Percentiles rank a stretch among this genome's conserved stretches.
Conservation (phyloP, 1,140 invertebrate genomes). For the Drosophila lacertosa region DNA sequence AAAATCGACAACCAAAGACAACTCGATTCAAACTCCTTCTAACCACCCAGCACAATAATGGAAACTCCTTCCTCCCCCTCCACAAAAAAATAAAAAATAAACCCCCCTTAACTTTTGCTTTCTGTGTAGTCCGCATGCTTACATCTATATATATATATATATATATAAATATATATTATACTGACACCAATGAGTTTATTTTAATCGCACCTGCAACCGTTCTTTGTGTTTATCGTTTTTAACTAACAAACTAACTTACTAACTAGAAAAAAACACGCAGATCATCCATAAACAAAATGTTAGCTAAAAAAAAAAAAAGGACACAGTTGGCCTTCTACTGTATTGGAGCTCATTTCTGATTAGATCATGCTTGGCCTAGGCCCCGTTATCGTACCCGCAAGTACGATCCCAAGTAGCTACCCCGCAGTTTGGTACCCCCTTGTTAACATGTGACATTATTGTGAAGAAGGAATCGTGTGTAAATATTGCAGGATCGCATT, state of each 20-base stretch:
- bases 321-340: conserved; percentile 5
- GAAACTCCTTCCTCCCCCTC: no score
- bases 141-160: neutral
- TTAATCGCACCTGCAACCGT: conserved; percentile 37
- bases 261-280: conserved; percentile 21
- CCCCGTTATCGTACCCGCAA: neutral
- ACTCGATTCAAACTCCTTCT: conserved; percentile 30
- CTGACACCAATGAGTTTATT: conserved; percentile 10
- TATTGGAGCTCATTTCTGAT: conserved; percentile 12
- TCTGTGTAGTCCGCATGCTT: conserved; percentile 42
- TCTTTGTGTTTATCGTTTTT: conserved; percentile 12
- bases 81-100: no score
- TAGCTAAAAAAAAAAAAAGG: neutral
- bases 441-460: conserved; percentile 7
- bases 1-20: conserved; percentile 76
- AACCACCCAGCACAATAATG: no score
- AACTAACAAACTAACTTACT: conserved; percentile 26
- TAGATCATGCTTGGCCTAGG: conserved; percentile 25
- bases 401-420: conserved; percentile 17
- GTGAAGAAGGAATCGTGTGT: conserved; percentile 27
- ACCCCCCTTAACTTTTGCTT: conserved; percentile 26
- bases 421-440: neutral
- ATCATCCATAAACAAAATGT: conserved; percentile 7
- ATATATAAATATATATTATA: neutral
- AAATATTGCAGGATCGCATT: conserved; percentile 79